These are phyloP conservation scores for Rhagoletis pomonella DNA, from an alignment of 1,140 invertebrate species.

Conservation along the genomic window DNA sequence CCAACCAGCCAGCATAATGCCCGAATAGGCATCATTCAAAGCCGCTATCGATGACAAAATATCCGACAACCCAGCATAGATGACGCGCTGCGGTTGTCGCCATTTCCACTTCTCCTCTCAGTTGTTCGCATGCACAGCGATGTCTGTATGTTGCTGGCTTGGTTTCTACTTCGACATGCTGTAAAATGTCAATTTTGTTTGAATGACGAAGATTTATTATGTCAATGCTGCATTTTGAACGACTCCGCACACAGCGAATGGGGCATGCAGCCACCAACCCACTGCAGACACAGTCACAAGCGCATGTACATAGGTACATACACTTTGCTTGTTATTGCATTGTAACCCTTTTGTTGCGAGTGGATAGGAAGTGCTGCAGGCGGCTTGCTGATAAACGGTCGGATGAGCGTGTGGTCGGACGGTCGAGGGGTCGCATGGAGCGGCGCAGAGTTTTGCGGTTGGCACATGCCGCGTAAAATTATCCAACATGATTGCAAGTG, in stretches of 20 bases:
- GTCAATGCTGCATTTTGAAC: conserved; percentile 49
- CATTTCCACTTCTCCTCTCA: not conserved
- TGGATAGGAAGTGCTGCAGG: conserved; percentile 1
- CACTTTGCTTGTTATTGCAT: not conserved
- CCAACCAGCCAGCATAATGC: conserved; percentile 15
- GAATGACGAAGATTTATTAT: conserved; percentile 72
- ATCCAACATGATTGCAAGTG: conserved; percentile 42
- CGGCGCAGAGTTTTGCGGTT: conserved; percentile 25
- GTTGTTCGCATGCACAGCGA: not conserved
- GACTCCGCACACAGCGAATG: conserved; percentile 11
- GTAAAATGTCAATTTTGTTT: conserved; percentile 71
- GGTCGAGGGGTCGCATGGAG: not conserved
- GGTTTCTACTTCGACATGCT: conserved; percentile 63
- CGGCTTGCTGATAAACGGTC: not conserved
- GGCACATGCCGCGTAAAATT: conserved; percentile 41
- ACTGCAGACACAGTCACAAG: not conserved
- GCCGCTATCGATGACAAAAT: conserved; percentile 47
- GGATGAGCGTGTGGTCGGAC: not conserved
- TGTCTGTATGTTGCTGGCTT: not conserved
- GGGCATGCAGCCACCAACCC: not conserved
- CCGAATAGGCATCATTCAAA: conserved; percentile 48
- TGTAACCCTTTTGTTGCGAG: not conserved
- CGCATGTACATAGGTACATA: not conserved
- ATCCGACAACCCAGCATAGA: conserved; percentile 44
- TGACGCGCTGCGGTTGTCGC: conserved; percentile 36